phyloP scores from a whole-genome alignment of 2,888 invertebrate species.

The Pseudococcus viburni region DNA sequence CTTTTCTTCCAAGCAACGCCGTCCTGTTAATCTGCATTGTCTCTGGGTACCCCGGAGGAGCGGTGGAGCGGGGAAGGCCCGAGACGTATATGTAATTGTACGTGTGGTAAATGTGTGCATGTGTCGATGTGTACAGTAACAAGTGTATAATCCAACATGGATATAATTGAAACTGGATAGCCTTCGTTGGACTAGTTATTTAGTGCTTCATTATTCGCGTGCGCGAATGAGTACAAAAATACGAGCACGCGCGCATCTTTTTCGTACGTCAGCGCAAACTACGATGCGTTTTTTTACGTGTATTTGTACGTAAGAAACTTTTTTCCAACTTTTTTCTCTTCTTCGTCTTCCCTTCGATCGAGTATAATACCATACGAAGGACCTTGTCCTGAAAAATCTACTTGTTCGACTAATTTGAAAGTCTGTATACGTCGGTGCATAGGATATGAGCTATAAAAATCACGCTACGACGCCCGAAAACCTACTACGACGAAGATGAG shows the following conservation, averaged over 20 bases:
- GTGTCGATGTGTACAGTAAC: constrained; percentile 53
- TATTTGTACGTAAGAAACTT: not conserved
- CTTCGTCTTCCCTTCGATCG: not conserved
- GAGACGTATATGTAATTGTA: not conserved
- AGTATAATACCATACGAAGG: not conserved
- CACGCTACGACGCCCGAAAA: not conserved
- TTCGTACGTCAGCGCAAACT: constrained; percentile 37
- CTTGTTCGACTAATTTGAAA: constrained; percentile 25
- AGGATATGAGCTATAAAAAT: constrained; percentile 10
- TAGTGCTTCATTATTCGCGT: constrained; percentile 60
- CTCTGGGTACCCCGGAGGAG: not conserved
- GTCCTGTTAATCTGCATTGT: constrained; percentile 43
- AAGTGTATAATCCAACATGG: constrained; percentile 59
- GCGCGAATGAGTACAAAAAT: constrained; percentile 54
- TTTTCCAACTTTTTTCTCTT: constrained; percentile 26
- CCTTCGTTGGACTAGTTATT: constrained; percentile 63
- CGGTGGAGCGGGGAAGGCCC: not conserved
- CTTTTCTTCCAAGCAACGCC: constrained; percentile 1
- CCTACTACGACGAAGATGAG: not conserved
- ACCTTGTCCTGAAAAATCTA: constrained; percentile 54
- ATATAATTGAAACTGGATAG: constrained; percentile 65
- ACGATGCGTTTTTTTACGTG: constrained; percentile 5
- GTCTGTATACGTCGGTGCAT: constrained; percentile 4
- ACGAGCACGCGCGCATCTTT: constrained; percentile 61
- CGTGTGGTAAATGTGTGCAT: not conserved